Base-by-base conservation (phyloP, 2,113 vertebrate species). In the Microtus ochrogaster region DNA sequence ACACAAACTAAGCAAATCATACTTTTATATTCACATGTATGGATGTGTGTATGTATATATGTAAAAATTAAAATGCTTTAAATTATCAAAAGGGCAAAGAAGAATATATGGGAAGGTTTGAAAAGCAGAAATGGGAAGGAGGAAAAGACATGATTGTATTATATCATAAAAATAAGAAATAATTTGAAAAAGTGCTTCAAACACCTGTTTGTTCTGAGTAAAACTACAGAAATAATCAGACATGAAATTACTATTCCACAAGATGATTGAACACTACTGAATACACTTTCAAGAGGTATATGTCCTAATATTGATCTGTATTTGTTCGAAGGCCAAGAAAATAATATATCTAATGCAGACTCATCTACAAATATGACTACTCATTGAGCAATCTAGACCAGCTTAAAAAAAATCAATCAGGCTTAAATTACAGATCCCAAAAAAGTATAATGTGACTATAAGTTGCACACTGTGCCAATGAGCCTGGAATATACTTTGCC, bases 271-370 rank as follows among this genome's bases (percentile, higher is more conserved):
- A 86, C 55, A 92, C 90, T 24, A 88, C 66, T 30, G 19, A 94
- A 90, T 7, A 89, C 0, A 89, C 7, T 92, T 96, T 96, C 84
- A 97, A 89, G 89, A 97, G 58, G 61, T 65, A 83, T 91, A 41
- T 90, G 93, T 92, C 73, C 85, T 97, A 95, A 91, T 94, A 97
- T 84, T 83, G 92, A 97, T 96, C 41, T 78, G 79, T 47, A 5
- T 93, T 94, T 97, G 94, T 86, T 98, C 88, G 74, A 96, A 92
- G 81, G 84, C 92, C 88, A 97, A 96, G 88, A 95, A 95, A 94
- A 95, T 96, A 96, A 97, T 95, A 49, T 89, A 96, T 90, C 16
- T 68, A 92, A 28, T 92, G 47, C 58, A 96, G 68, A 94, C 22
- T 92, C 47, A 91, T 89, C 85, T 96, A 88, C 72, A 95, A 92